Evolutionary conservation across 1,140 invertebrate genomes (phyloP), one percentile per base, ranked within the genome.

Genomic region (Ectropis grisescens): DNA sequence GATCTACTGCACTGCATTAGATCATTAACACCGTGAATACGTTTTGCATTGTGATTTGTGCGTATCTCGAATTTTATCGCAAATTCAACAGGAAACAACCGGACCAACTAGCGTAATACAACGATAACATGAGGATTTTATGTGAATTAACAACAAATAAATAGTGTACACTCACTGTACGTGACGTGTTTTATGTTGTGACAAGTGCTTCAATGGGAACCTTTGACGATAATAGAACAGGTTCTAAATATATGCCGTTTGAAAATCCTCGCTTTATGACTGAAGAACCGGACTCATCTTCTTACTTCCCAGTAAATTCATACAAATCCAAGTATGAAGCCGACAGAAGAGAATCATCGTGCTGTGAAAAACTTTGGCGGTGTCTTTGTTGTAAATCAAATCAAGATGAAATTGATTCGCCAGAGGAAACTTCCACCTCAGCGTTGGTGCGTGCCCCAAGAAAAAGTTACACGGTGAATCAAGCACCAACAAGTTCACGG

Each of bases 51-150:
- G 13, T 19, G 11, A 24, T 44, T 47, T n/a, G n/a, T n/a, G n/a
- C n/a, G 16, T 32, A 40, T 43, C 25, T 25, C 14, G 13, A 22
- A 19, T 11, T 45, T 43, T 67, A 60, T 67, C 61, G 45, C 36
- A 36, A 34, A 34, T 36, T 46, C 28, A 58, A 65, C 72, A 72
- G 72, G 72, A 78, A 78, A 72, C 58, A 56, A 52, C 43, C 52
- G 32, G 16, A 4, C 16, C 16, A 19, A 19, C 3, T n/a, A n/a
- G n/a, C n/a, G n/a, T 51, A 47, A 37, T 41, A 34, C 15, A 47
- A 64, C 41, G 65, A 78, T 74, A 67, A 71, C 54, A 59, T 46
- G 43, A 40, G 59, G 57, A 71, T 71, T 76, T 70, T 37, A 53
- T 49, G 30, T 51, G 29, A 56, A 47, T 54, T 49, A 52, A 40